Evolutionary conservation across 2,888 invertebrate genomes (phyloP).

Genomic region (Beris chalybata): DNA sequence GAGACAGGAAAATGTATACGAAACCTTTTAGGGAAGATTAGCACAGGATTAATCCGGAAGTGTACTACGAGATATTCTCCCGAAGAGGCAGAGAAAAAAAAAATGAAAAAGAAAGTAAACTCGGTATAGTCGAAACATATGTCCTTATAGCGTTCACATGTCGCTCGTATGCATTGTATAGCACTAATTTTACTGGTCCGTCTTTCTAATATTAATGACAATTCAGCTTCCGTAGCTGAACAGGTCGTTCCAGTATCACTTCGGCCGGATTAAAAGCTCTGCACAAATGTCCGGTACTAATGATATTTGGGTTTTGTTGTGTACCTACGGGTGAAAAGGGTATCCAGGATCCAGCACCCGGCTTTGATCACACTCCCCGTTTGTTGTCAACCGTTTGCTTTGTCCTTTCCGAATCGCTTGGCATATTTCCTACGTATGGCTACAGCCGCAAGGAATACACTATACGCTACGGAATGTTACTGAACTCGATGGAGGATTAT

Average conservation of each 20-base stretch:
- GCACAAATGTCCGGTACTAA: constrained; percentile 13
- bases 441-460: too few species aligned
- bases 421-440: too few species aligned
- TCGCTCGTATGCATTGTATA: too few species aligned
- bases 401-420: too few species aligned
- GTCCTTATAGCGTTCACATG: too few species aligned
- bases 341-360: constrained; percentile 5
- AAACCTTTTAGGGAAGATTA: constrained; percentile 27
- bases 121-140: too few species aligned
- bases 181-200: constrained; percentile 11
- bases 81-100: too few species aligned
- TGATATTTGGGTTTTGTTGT: constrained; percentile 23
- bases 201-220: constrained; percentile 6
- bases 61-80: neutral
- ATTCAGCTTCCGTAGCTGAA: neutral
- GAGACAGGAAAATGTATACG: neutral
- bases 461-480: too few species aligned
- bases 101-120: too few species aligned
- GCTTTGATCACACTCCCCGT: too few species aligned
- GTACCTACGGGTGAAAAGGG: constrained; percentile 8
- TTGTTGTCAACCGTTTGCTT: too few species aligned
- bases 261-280: constrained; percentile 9
- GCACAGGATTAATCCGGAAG: constrained; percentile 23
- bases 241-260: constrained; percentile 3
- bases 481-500: too few species aligned